phyloP scores from a whole-genome alignment of 2,888 invertebrate genomes.

The Eupelmus urozonus region DNA sequence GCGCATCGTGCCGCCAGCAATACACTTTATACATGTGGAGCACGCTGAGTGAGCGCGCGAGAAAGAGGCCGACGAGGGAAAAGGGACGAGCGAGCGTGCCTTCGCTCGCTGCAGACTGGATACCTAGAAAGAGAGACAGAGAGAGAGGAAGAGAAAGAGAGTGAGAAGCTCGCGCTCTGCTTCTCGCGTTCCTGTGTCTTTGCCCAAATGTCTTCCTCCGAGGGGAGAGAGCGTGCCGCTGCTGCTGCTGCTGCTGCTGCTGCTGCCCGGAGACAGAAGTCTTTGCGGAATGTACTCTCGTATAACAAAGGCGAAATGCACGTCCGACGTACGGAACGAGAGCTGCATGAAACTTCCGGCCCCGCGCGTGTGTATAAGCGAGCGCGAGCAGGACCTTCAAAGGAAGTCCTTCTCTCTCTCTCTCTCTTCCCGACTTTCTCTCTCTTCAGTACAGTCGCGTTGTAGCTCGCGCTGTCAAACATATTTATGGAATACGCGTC shows the following conservation, averaged over 20 bases:
- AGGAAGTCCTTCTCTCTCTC: constrained; percentile 28
- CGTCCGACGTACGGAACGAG: constrained; percentile 52
- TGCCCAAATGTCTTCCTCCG: constrained; percentile 44
- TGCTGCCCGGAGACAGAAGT: constrained; percentile 57
- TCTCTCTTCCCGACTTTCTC: constrained; percentile 12
- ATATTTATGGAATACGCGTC: constrained; percentile 52
- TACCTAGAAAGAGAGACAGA: neutral
- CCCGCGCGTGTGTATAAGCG: neutral
- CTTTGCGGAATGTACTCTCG: constrained; percentile 59
- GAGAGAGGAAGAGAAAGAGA: neutral
- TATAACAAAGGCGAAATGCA: constrained; percentile 57
- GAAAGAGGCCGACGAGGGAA: neutral
- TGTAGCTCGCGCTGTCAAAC: constrained; percentile 37
- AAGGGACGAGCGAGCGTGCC: neutral
- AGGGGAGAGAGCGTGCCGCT: neutral
- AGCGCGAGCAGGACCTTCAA: constrained; percentile 32
- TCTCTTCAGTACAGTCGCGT: neutral
- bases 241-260: neutral
- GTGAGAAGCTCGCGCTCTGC: neutral
- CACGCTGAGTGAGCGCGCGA: neutral
- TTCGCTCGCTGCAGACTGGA: no score
- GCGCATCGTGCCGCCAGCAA: neutral
- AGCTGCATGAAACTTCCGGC: constrained; percentile 50
- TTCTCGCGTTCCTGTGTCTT: constrained; percentile 17
- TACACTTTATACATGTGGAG: neutral